Evolutionary conservation across 2,113 vertebrate species (phyloP).

Genomic region (Esox niger): DNA sequence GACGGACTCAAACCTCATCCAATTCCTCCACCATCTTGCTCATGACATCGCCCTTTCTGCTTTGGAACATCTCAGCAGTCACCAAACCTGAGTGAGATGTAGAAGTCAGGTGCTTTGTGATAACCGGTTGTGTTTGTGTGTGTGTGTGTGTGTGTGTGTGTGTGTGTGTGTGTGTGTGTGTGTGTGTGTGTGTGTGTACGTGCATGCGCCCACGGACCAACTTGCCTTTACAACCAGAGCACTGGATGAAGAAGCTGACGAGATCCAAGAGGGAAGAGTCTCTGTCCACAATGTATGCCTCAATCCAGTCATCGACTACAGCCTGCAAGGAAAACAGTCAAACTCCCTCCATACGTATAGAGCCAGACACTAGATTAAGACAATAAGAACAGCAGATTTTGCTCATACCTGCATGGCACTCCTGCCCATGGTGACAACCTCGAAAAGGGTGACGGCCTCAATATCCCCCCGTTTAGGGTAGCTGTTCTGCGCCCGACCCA

Average conservation of each 20-base stretch:
- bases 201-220: background rate
- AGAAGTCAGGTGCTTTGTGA: no score
- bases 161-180: background rate
- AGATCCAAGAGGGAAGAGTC: conserved; percentile 87
- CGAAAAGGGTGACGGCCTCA: conserved; percentile 86
- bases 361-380: background rate
- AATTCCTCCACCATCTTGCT: conserved; percentile 86
- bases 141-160: no score
- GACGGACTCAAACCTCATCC: conserved; percentile 75
- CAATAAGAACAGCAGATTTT: background rate
- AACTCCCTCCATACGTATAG: background rate
- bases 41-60: conserved; percentile 77
- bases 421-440: conserved; percentile 86
- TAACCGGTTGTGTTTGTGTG: background rate
- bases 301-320: conserved; percentile 89
- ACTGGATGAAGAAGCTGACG: conserved; percentile 92
- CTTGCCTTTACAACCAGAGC: conserved; percentile 87
- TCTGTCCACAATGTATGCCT: conserved; percentile 80
- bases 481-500: conserved; percentile 42
- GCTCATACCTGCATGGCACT: conserved; percentile 81
- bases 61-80: conserved; percentile 89
- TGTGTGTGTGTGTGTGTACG: background rate
- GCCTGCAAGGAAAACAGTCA: conserved; percentile 62
- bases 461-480: conserved; percentile 64
- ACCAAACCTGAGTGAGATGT: conserved; percentile 77